These are phyloP conservation scores for Dichetophora obliterata DNA, from an alignment of 2,888 invertebrate species.

Conservation along the genomic window DNA sequence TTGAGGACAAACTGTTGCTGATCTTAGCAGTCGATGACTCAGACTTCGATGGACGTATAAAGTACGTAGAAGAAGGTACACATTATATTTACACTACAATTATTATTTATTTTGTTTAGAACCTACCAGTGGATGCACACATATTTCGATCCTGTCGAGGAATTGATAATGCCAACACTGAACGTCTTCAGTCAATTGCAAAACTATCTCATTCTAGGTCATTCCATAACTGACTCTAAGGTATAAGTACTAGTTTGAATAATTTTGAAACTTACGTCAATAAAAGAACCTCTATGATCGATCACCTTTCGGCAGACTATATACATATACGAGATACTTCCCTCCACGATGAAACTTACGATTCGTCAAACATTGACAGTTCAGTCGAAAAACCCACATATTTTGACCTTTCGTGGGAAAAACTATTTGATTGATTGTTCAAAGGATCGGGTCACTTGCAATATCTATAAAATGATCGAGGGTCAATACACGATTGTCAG, in stretches of 20 bases:
- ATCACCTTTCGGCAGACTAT: constrained; percentile 54
- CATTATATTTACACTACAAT: background rate
- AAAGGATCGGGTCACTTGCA: constrained; percentile 50
- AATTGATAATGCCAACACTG: constrained; percentile 57
- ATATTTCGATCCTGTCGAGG: constrained; percentile 61
- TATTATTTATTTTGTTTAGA: constrained; percentile 48
- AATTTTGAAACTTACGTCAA: background rate
- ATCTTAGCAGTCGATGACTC: constrained; percentile 56
- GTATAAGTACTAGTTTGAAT: constrained; percentile 49
- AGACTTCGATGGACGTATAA: constrained; percentile 53
- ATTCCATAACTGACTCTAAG: constrained; percentile 52
- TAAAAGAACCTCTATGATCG: background rate
- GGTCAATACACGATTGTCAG: constrained; percentile 59
- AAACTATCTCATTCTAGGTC: constrained; percentile 56
- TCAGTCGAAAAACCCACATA: constrained; percentile 52
- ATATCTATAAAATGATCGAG: constrained; percentile 59
- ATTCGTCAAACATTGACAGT: constrained; percentile 58
- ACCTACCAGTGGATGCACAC: constrained; percentile 63
- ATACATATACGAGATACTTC: constrained; percentile 54
- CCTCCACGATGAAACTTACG: constrained; percentile 50
- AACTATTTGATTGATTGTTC: constrained; percentile 61
- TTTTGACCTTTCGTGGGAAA: constrained; percentile 55
- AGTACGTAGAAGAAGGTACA: constrained; percentile 44
- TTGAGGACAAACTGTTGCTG: constrained; percentile 55
- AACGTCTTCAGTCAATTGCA: constrained; percentile 57